A percentile compares a stretch with the other conserved stretches of the same genome.
Conservation (phyloP, 2,113 vertebrate species). For the Brachyistius frenatus region DNA sequence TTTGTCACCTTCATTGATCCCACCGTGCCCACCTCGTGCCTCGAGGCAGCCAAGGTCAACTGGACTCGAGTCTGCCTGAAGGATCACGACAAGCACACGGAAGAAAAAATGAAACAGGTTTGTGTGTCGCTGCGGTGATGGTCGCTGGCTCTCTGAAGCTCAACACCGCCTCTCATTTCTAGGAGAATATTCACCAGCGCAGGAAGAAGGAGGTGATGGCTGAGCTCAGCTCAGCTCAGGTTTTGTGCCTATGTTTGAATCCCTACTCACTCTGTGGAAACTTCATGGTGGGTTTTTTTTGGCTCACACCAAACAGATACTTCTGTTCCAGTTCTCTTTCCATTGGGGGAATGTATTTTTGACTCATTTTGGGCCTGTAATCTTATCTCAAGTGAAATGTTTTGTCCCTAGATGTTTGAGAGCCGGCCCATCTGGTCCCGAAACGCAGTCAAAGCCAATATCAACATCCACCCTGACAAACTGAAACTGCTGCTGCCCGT, state of each 20-base stretch:
- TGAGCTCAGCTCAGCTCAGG: too few relatives aligned
- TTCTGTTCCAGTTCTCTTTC: too few relatives aligned
- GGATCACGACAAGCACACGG: constrained; percentile 82
- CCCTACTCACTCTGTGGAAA: too few relatives aligned
- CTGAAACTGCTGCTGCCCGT: constrained; percentile 93
- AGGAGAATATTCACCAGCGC: too few relatives aligned
- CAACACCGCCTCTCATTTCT: too few relatives aligned
- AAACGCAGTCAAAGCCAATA: constrained; percentile 93
- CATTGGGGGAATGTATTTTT: too few relatives aligned
- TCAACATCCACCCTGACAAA: constrained; percentile 94
- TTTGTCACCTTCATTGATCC: constrained; percentile 91
- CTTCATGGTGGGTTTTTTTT: too few relatives aligned
- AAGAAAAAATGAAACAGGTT: constrained; percentile 88
- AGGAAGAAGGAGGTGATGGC: too few relatives aligned
- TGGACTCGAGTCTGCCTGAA: constrained; percentile 89
- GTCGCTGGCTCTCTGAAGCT: too few relatives aligned
- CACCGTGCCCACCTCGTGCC: constrained; percentile 83
- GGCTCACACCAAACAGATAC: too few relatives aligned
- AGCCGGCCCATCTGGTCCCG: constrained; percentile 93
- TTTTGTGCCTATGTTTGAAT: too few relatives aligned
- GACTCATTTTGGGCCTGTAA: constrained; percentile 9
- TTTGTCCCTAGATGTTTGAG: constrained; percentile 88
- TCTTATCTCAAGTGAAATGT: constrained; percentile 65
- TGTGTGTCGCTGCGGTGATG: background rate
- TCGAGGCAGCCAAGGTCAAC: constrained; percentile 89